phyloP scores from a whole-genome alignment of 2,797 vertebrate species.

The Oreortyx pictus region DNA sequence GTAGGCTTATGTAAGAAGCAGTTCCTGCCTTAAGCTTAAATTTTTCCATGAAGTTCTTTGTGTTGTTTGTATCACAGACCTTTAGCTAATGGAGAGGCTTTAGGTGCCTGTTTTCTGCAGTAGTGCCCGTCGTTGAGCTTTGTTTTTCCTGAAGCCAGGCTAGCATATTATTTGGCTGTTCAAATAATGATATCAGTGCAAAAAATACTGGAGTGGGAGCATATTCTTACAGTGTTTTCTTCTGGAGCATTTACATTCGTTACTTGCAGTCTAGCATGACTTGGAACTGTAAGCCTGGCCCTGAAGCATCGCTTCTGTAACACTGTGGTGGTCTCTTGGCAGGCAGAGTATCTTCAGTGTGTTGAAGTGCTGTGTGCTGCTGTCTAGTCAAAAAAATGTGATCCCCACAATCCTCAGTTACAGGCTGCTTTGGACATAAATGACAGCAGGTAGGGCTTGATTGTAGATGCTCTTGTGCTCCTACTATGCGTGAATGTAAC shows the following conservation, averaged over 20 bases:
- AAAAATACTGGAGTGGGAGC: not conserved
- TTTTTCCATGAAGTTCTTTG: not conserved
- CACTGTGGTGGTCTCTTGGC: not conserved
- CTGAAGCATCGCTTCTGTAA: not conserved
- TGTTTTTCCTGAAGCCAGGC: not conserved
- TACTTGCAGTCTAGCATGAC: not conserved
- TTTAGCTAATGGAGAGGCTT: not conserved
- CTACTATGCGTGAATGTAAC: not conserved
- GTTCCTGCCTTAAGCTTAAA: not conserved
- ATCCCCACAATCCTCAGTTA: not conserved
- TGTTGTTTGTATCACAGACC: too few relatives aligned
- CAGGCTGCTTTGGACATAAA: not conserved
- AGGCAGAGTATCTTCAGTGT: not conserved
- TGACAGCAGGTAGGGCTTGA: not conserved
- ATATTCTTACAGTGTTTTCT: not conserved
- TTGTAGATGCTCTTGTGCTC: not conserved
- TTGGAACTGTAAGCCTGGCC: not conserved
- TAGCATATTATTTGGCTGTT: not conserved
- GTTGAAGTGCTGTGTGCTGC: rapidly evolving
- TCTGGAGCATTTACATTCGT: not conserved
- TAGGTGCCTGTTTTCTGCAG: not conserved
- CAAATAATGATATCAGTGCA: not conserved
- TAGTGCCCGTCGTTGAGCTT: not conserved
- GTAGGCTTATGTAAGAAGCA: not conserved
- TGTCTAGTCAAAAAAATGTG: not conserved